Base-by-base conservation (phyloP, 2,797 vertebrate species). In the Hylomyscus alleni region DNA sequence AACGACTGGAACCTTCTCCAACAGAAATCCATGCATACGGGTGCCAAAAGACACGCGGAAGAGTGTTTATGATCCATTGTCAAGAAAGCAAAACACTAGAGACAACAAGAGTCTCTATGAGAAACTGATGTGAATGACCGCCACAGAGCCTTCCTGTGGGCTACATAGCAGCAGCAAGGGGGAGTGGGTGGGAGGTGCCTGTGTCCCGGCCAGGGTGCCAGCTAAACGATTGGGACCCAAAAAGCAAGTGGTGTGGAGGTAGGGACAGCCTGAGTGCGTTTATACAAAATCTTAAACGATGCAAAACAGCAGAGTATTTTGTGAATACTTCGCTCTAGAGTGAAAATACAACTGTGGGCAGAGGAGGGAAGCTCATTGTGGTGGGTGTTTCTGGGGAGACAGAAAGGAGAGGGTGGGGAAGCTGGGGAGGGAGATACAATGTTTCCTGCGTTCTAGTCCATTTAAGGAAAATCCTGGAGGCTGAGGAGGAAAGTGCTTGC, bases 291-390 rank as follows among this genome's bases (percentile, higher is more conserved):
- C 86, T 52, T 84, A 75, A 92, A 86, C 69, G 75, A 96, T 95
- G 77, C 84, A 93, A 96, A 97, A 96, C 82, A 82, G 86, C 89
- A 83, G 62, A 58, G 69, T 88, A 58, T 95, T 97, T 94, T 97
- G 65, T 86, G 90, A 75, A 89, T 93, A 78, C 88, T 89, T 90
- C 95, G 83, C 82, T 95, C 78, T 84, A 67, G 5, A 93, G 92
- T 78, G 93, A 95, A 97, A 97, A 94, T 93, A 95, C 56, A 78
- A 60, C 93, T 84, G 72, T 94, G 82, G 78, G 88, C 81, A 90
- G 62, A 58, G 29, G 37, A 90, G 65, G 5, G 37, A 58, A 83
- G 83, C 85, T 82, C 77, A 37, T 92, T n/a, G 83, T 6, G 62
- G 50, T 56, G 31, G 50, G 17, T 81, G 50, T 62, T 76, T 90